phyloP scores from a whole-genome alignment of 1,140 invertebrate genomes.

The Procambarus clarkii region DNA sequence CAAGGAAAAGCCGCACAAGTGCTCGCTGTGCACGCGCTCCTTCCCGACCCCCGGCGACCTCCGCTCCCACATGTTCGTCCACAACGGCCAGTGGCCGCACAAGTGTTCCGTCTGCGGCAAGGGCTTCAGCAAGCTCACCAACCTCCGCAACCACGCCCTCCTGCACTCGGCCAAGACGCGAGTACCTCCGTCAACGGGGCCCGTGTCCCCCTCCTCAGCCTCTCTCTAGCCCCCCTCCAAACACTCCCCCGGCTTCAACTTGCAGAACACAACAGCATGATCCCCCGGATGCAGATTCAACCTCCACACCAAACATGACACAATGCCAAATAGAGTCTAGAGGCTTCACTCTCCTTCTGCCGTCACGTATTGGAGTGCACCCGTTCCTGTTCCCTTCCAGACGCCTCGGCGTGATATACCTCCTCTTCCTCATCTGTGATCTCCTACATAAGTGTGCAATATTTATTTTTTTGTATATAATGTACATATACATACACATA shows the following conservation, averaged over 20 bases:
- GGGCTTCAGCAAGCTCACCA: constrained; percentile 84
- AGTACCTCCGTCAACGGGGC: constrained; percentile 50
- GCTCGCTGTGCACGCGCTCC: constrained; percentile 79
- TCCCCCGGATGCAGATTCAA: constrained; percentile 24
- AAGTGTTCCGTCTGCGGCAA: constrained; percentile 82
- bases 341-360: constrained; percentile 11
- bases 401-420: constrained; percentile 29
- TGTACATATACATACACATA: constrained; percentile 15
- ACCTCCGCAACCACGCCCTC: constrained; percentile 82
- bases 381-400: background rate
- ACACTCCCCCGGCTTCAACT: background rate
- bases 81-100: constrained; percentile 83
- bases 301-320: constrained; percentile 51
- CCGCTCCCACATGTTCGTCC: constrained; percentile 82
- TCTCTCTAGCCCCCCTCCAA: constrained; percentile 27
- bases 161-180: constrained; percentile 77
- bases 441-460: constrained; percentile 54
- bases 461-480: constrained; percentile 65
- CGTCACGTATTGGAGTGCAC: background rate
- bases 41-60: constrained; percentile 83
- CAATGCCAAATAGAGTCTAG: constrained; percentile 65
- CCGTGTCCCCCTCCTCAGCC: constrained; percentile 61
- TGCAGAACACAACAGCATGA: background rate
- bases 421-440: constrained; percentile 57
- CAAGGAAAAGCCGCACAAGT: constrained; percentile 86